Base-by-base conservation (phyloP, 2,797 vertebrate genomes). In the Botia almorhae region DNA sequence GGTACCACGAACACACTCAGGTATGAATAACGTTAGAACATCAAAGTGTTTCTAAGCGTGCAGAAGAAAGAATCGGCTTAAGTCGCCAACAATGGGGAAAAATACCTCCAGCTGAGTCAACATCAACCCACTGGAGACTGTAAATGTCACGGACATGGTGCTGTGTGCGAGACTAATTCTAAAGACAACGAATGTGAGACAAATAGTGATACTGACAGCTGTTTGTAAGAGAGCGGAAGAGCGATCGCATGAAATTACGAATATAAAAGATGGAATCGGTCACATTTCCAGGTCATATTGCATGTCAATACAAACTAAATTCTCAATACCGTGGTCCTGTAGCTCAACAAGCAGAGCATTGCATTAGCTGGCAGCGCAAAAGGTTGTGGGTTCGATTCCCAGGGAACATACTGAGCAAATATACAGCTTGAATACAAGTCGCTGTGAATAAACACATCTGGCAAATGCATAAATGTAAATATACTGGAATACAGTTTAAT, bases 101-200 rank as follows among this genome's bases (percentile, higher is more conserved):
- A 76, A 81, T 74, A 81, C 76, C 83, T 91, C 87, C 91, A 93
- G 91, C 92, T 93, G 92, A 89, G 91, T 91, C 91, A 93, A 93
- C 89, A 93, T 76, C 71, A 88, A 84, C 68, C 82, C 39, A 43
- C 11, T 43, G 55, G 81, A 60, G 82, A 60, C 56, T 10, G 26
- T 8, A 23, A 10, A 36, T 46, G 50, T 53, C 55, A 53, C 43
- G 6, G 72, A 68, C 56, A 14, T 26, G 10, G 55, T 16, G 14
- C 19, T 4, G 69, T 17, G 14, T 21, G 26, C 60, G 48, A 53
- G 53, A 69, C 19, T 53, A 46, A 43, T 61, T 23, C 46, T 51
- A 13, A 29, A 29, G 67, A n/a, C 13, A 23, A 61, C 4, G 4
- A 73, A 46, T 17, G 36, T 14, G 2, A 58, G 56, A 74, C 10